Conservation (phyloP, 2,113 vertebrate species). For the Strix uralensis region DNA sequence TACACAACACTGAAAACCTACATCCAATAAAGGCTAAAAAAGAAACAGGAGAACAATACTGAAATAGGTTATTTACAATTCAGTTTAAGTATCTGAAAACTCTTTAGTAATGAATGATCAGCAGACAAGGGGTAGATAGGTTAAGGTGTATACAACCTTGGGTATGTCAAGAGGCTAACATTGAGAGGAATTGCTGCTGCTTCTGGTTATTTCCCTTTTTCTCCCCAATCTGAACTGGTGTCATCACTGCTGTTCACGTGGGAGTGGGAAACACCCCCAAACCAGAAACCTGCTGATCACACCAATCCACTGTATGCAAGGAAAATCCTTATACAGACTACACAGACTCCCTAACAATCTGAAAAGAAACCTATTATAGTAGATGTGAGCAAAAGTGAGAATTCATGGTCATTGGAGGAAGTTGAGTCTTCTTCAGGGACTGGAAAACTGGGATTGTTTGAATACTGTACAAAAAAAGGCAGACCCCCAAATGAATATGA, state of each 20-base stretch:
- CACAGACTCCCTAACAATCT: background rate
- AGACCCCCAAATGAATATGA: background rate
- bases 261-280: background rate
- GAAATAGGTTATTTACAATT: background rate
- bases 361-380: background rate
- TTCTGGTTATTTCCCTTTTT: background rate
- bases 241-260: background rate
- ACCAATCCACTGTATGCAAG: background rate
- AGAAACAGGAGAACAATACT: background rate
- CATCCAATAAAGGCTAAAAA: background rate
- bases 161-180: background rate
- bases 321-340: background rate
- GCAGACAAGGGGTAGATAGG: background rate
- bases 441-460: background rate
- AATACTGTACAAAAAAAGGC: background rate
- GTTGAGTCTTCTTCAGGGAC: background rate
- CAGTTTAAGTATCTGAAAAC: background rate
- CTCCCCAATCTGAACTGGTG: background rate
- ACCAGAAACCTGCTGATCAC: background rate
- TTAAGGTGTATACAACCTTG: background rate
- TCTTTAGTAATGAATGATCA: background rate
- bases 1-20: background rate
- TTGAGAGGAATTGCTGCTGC: background rate
- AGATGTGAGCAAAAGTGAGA: background rate
- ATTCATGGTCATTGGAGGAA: background rate